Base-by-base conservation (phyloP, 2,113 vertebrate genomes). In the Prinia subflava region DNA sequence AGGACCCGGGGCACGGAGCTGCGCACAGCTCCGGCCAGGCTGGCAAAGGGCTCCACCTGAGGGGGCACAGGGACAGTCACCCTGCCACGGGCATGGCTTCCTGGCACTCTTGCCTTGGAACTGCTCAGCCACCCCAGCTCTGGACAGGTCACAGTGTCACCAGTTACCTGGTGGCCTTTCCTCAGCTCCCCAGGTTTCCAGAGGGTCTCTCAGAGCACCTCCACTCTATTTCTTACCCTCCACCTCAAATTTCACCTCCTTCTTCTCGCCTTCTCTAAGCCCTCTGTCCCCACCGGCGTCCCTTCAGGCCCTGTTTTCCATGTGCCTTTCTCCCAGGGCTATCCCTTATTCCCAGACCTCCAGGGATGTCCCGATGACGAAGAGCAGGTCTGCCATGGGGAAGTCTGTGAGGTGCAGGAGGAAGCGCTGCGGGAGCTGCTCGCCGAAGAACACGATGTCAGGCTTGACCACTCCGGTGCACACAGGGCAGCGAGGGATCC, bases 21-120 rank as follows among this genome's bases (percentile, higher is more conserved):
- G 37, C 97, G 91, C 15, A 99, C 98, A 0, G 98, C 98, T 50
- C 98, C 98, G 0, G 98, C 98, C 95, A 99, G 97, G 86, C 99
- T 99, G 94, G 99, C 99, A 30, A 99, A 99, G 35, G 99, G 99
- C 90, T 99, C 98, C 97, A 99, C 99, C 99, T 99, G 87, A 27
- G 91, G 82, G 62, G 50, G 49, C 52, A 63, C 53, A 7, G 68
- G 59, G 18, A 73, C 2, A 2, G 30, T 79, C 80, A 75, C 65
- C 68, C 16, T 1, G 10, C 28, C 4, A 33, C 22, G 9, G 77
- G 6, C 35, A 10, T 1, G 7, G 1, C 10, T 0, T 39, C 39
- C 9, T 0, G 0, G 31, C 13, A 11, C 3, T 0, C 47, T 7
- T 0, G 1, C 19, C 50, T 27, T 1, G 2, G 9, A 24, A 16